Base-by-base conservation (phyloP, 2,888 invertebrate genomes). In the Erebia ligea region DNA sequence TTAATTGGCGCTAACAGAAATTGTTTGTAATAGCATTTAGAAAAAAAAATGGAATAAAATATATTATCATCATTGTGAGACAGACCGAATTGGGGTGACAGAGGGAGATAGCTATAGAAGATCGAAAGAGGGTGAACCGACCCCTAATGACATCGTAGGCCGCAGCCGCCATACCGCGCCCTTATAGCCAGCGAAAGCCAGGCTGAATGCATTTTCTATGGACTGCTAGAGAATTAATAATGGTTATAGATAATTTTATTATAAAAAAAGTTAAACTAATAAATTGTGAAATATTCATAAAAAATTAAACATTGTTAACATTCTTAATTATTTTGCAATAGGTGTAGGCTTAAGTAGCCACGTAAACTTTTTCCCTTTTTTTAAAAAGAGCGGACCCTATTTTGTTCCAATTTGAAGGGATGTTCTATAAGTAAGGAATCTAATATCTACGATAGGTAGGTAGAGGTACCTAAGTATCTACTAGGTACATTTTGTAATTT, bases 91-190 rank as follows among this genome's bases (percentile, higher is more conserved):
- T 82, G 81, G 92, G 92, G 92, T 91, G 92, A 79, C 81, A 79
- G 82, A 92, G 84, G 82, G 85, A 80, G 92, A 91, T 73, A 80
- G 86, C 76, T 67, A 83, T 77, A 86, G 69, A 73, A 78, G 81
- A 86, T 86, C 81, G 84, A 84, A 88, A 84, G 86, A 89, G 92
- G 91, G 90, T 89, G 90, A 87, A 86, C 84, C 89, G 86, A 90
- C 92, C 92, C 92, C 87, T 89, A 87, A 88, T 83, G 84, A 85
- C 82, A 84, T 83, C 78, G 86, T 84, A 83, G 82, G 34, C 84
- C 83, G 82, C 78, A 15, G 15, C 19, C 54, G 17, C 25, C 80
- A 79, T 78, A 79, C 77, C 79, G 81, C 81, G 83, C 78, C 82
- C 82, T 81, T 82, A 79, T 58, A 74, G 70, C 69, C 69, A 75